Evolutionary conservation across 2,113 vertebrate genomes (phyloP).

Genomic region (Oceanodroma tethys): DNA sequence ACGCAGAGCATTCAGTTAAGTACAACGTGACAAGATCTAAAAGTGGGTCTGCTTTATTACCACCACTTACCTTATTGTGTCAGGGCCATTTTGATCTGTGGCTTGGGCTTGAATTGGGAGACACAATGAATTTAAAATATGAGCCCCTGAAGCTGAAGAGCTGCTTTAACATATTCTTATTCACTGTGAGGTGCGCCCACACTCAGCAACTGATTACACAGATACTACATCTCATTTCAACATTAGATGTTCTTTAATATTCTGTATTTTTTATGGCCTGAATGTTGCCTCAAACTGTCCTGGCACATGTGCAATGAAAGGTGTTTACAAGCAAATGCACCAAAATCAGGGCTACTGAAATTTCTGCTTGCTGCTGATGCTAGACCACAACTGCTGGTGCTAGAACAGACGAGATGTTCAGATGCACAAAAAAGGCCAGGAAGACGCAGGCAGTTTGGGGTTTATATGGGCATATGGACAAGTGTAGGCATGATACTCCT

Average conservation of each 20-base stretch:
- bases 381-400: not conserved
- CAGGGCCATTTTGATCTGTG: not conserved
- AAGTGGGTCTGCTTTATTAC: not conserved
- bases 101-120: not conserved
- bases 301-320: not conserved
- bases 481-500: rapidly evolving
- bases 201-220: not conserved
- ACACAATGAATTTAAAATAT: not conserved
- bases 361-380: not conserved
- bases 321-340: not conserved
- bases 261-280: not conserved
- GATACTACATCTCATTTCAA: not conserved
- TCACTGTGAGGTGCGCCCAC: not conserved
- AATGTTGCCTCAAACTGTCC: not conserved
- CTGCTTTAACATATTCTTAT: not conserved
- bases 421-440: not conserved
- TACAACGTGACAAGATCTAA: not conserved
- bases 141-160: not conserved
- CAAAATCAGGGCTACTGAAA: not conserved
- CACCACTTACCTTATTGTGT: not conserved
- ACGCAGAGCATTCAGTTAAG: not conserved
- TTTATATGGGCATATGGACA: not conserved
- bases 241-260: not conserved
- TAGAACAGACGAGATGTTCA: not conserved
- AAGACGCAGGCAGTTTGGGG: not conserved